phyloP scores from a whole-genome alignment of 2,888 invertebrate species.

The Drosophila demipolita region DNA sequence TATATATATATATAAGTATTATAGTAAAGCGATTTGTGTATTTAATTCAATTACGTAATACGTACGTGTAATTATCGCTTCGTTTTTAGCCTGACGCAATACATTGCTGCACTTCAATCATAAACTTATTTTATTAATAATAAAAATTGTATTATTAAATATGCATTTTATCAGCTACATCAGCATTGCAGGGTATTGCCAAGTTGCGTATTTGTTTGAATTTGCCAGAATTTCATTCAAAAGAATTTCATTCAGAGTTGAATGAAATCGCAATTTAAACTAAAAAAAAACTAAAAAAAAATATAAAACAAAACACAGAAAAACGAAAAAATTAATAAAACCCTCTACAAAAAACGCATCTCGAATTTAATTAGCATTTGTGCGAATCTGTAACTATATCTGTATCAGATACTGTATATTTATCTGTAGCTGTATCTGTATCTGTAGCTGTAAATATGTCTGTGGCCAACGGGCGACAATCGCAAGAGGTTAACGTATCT shows the following conservation, averaged over 20 bases:
- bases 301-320: neutral
- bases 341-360: conserved; percentile 12
- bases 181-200: neutral
- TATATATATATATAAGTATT: conserved; percentile 19
- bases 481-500: conserved; percentile 62
- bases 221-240: neutral
- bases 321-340: neutral
- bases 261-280: conserved; percentile 30
- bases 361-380: conserved; percentile 43
- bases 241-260: conserved; percentile 36
- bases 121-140: neutral
- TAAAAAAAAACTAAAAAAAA: neutral
- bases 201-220: neutral
- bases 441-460: conserved; percentile 17
- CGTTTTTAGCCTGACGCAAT: conserved; percentile 26
- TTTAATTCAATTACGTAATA: conserved; percentile 24
- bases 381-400: conserved; percentile 7
- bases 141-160: neutral
- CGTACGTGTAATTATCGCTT: conserved; percentile 5
- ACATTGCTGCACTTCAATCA: conserved; percentile 1
- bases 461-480: conserved; percentile 41
- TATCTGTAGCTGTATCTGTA: conserved; percentile 14
- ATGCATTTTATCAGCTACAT: neutral
- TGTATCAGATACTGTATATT: neutral
- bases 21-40: conserved; percentile 28